These are phyloP conservation scores for Haemorhous mexicanus DNA, from an alignment of 2,113 vertebrate species.

Conservation along the genomic window DNA sequence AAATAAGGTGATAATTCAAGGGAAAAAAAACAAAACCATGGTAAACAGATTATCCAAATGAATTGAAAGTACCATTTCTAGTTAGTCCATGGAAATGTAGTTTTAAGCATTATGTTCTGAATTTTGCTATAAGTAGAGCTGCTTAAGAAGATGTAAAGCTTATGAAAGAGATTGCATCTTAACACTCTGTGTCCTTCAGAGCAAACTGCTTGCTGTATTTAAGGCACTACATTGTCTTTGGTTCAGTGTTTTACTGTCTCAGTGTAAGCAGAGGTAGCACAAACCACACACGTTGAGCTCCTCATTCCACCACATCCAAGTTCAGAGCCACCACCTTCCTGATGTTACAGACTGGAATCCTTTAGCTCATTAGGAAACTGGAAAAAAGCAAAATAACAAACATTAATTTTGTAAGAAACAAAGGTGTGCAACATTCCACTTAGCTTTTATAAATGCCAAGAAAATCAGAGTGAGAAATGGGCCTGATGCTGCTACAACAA, in stretches of 20 bases:
- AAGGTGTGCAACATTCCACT: neutral
- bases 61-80: neutral
- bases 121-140: conserved; percentile 32
- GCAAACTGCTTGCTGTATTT: conserved; percentile 56
- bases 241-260: conserved; percentile 74
- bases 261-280: conserved; percentile 73
- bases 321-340: conserved; percentile 17
- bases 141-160: conserved; percentile 56
- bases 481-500: neutral
- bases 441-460: neutral
- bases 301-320: conserved; percentile 45
- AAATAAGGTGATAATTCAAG: neutral
- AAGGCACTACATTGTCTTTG: conserved; percentile 83
- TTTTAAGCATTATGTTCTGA: conserved; percentile 22
- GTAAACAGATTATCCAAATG: neutral
- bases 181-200: conserved; percentile 57
- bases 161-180: conserved; percentile 36
- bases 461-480: neutral
- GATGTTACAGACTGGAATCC: neutral
- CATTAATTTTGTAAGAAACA: neutral
- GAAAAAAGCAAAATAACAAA: conserved; percentile 60
- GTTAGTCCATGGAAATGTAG: conserved; percentile 3
- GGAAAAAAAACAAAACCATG: neutral
- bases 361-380: conserved; percentile 93
- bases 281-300: conserved; percentile 63